Conservation (phyloP, 2,113 vertebrate genomes). For the Dasyurus viverrinus region DNA sequence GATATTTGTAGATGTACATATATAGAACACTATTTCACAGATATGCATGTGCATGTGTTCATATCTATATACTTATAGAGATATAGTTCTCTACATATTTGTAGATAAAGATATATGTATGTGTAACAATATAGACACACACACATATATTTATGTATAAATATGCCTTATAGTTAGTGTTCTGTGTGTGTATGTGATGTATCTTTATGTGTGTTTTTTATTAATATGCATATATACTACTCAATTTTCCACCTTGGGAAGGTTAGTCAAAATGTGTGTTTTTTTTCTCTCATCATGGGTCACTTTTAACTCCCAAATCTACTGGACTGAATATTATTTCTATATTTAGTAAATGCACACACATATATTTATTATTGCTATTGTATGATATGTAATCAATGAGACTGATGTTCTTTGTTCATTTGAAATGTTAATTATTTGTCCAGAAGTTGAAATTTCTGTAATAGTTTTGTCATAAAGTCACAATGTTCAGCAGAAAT, state of each 20-base stretch:
- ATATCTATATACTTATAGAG: too few relatives aligned
- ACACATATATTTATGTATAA: too few relatives aligned
- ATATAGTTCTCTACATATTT: too few relatives aligned
- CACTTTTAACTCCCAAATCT: background rate
- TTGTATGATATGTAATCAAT: background rate
- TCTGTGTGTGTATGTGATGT: too few relatives aligned
- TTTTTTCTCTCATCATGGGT: background rate
- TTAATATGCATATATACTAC: background rate
- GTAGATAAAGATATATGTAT: too few relatives aligned
- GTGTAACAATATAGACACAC: too few relatives aligned
- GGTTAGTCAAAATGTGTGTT: background rate
- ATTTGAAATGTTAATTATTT: background rate
- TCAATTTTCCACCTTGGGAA: background rate
- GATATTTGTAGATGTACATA: background rate
- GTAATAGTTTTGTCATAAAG: background rate
- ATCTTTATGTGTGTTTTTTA: too few relatives aligned
- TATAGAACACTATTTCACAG: too few relatives aligned
- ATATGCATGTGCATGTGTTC: too few relatives aligned
- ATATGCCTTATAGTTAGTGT: too few relatives aligned
- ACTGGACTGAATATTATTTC: background rate
- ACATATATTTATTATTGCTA: background rate
- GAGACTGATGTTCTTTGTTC: background rate
- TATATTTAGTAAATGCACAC: background rate
- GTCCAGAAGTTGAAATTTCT: background rate
- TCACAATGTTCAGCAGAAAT: background rate